Conservation (phyloP, 2,113 vertebrate species). For the Hippocampus abdominalis region DNA sequence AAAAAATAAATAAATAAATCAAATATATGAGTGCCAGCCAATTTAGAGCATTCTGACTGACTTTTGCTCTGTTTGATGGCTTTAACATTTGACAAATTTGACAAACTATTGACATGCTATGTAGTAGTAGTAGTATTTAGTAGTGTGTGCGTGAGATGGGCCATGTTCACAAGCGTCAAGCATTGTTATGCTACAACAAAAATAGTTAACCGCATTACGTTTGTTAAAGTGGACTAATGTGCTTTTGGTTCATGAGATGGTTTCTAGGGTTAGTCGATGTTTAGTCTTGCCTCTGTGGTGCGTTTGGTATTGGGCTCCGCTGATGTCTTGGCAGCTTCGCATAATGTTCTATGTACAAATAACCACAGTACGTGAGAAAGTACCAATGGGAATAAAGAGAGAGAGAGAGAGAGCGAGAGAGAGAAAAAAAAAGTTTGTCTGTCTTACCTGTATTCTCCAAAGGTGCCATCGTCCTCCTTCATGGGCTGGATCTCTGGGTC, state of each 20-base stretch:
- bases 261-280: conserved; percentile 9
- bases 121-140: too few species aligned
- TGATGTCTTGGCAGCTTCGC: conserved; percentile 49
- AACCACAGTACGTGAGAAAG: conserved; percentile 19
- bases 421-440: not conserved
- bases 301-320: conserved; percentile 50
- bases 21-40: too few species aligned
- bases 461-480: conserved; percentile 97
- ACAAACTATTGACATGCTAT: too few species aligned
- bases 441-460: conserved; percentile 96
- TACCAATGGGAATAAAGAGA: not conserved
- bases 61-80: too few species aligned
- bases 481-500: conserved; percentile 97
- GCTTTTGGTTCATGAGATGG: conserved; percentile 19
- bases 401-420: not conserved
- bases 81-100: too few species aligned
- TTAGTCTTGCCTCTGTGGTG: conserved; percentile 53
- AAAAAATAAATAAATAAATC: too few species aligned
- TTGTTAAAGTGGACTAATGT: conserved; percentile 22
- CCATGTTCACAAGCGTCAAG: too few species aligned
- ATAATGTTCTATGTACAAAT: conserved; percentile 56
- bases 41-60: too few species aligned
- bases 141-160: too few species aligned
- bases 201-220: conserved; percentile 7
- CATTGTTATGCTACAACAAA: not conserved